phyloP scores from a whole-genome alignment of 2,888 invertebrate species.

The Chrysodeixis includens region DNA sequence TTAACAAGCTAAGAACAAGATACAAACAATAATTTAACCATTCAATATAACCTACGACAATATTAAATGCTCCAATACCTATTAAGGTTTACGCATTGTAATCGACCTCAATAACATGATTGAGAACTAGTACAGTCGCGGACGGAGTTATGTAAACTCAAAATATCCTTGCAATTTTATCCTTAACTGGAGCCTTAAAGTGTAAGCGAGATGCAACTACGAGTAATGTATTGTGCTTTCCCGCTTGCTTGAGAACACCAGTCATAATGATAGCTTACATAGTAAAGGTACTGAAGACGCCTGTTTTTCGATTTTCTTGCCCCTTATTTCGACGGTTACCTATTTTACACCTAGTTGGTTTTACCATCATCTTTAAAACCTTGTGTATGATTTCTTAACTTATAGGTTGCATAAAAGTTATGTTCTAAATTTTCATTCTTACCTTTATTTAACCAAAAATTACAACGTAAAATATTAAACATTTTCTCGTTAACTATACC shows the following conservation, averaged over 20 bases:
- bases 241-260: no score
- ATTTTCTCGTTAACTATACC: background rate
- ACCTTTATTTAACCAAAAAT: no score
- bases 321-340: background rate
- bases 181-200: background rate
- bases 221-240: no score
- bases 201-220: no score
- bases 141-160: background rate
- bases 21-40: background rate
- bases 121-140: background rate
- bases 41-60: slow-evolving; percentile 1
- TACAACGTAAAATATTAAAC: no score
- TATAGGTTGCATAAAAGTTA: no score
- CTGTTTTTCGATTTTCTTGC: no score
- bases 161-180: background rate
- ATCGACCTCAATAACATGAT: slow-evolving; percentile 15
- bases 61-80: slow-evolving; percentile 10
- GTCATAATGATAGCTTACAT: no score
- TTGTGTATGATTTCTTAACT: no score
- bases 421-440: no score
- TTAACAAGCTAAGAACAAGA: slow-evolving; percentile 6
- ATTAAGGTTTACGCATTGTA: slow-evolving; percentile 8
- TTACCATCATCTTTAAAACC: background rate
- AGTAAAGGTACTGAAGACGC: no score
- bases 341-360: background rate